Percentiles rank a stretch among this genome's conserved stretches.
These are phyloP conservation scores for Dicentrarchus labrax DNA, from an alignment of 2,113 vertebrate genomes.

Conservation along the genomic window DNA sequence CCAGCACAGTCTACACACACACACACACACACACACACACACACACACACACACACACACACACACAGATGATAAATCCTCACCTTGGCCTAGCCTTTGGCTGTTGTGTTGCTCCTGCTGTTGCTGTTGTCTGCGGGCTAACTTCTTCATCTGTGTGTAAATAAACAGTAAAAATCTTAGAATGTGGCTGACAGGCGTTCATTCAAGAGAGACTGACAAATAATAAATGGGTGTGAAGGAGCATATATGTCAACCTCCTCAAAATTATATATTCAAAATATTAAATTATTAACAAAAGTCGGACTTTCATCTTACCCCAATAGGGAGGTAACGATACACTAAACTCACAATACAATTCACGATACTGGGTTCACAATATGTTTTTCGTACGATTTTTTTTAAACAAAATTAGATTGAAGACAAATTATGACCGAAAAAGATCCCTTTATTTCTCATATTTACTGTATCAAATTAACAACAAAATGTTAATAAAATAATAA, in stretches of 20 bases:
- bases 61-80: slow-evolving; percentile 30
- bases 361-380: too few species aligned
- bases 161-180: slow-evolving; percentile 10
- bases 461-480: too few species aligned
- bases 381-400: too few species aligned
- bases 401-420: too few species aligned
- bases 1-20: neutral
- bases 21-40: slow-evolving; percentile 14
- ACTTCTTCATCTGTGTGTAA: slow-evolving; percentile 92
- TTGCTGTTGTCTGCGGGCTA: slow-evolving; percentile 94
- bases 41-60: slow-evolving; percentile 1
- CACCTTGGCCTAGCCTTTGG: slow-evolving; percentile 92
- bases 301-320: too few species aligned
- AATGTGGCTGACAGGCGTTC: neutral
- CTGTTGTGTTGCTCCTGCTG: slow-evolving; percentile 94
- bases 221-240: too few species aligned
- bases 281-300: neutral
- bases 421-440: too few species aligned
- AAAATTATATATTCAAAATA: neutral
- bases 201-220: neutral
- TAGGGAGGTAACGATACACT: too few species aligned
- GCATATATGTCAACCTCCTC: neutral
- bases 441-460: too few species aligned
- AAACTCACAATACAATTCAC: too few species aligned
- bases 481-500: too few species aligned